Conservation (phyloP, 1,140 invertebrate genomes). For the Drosophila melanica region DNA sequence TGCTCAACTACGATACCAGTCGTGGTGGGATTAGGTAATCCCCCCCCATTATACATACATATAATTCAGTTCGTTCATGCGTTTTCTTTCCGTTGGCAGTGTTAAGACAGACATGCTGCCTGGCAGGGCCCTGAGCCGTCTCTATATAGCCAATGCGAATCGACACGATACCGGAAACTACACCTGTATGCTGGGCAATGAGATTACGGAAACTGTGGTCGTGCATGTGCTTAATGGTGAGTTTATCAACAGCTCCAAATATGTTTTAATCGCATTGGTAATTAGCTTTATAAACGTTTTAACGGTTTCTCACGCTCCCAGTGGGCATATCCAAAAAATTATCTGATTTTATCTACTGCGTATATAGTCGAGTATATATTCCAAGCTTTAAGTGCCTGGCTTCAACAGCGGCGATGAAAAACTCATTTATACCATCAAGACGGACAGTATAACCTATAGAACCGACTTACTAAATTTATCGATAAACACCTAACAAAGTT, state of each 20-base stretch:
- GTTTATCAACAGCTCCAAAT: slow-evolving; percentile 15
- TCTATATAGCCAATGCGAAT: slow-evolving; percentile 93
- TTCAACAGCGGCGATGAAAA: no score
- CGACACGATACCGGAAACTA: slow-evolving; percentile 94
- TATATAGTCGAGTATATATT: no score
- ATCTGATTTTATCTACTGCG: no score
- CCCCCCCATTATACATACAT: background rate
- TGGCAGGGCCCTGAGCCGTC: slow-evolving; percentile 90
- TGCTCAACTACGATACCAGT: slow-evolving; percentile 93
- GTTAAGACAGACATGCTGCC: slow-evolving; percentile 92
- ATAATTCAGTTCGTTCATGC: background rate
- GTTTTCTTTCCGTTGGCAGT: slow-evolving; percentile 82
- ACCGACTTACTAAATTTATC: no score
- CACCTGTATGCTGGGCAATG: slow-evolving; percentile 91
- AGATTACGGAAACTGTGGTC: slow-evolving; percentile 89
- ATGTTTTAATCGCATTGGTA: no score
- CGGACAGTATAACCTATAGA: no score
- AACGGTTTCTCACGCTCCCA: no score
- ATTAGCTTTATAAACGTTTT: no score
- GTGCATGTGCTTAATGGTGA: slow-evolving; percentile 94
- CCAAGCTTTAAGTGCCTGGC: no score
- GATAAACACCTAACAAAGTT: no score
- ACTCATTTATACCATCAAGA: no score
- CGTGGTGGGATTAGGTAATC: slow-evolving; percentile 92
- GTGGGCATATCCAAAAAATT: no score